Base-by-base conservation (phyloP, 2,797 vertebrate genomes). In the Gymnopithys bicolor region DNA sequence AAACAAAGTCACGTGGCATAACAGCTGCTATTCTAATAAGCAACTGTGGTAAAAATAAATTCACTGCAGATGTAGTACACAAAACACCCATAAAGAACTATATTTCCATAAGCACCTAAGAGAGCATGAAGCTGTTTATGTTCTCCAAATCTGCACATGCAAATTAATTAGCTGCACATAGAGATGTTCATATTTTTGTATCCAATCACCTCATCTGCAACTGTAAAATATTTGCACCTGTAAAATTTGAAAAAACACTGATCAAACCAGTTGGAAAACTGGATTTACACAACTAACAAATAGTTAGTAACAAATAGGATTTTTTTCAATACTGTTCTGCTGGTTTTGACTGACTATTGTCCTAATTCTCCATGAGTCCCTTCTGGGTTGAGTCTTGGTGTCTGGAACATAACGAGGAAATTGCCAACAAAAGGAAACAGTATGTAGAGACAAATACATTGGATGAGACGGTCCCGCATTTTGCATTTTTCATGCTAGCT, bases 111-210 rank as follows among this genome's bases (percentile, higher is more conserved):
- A 66, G 21, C 76, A 91, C 33, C 58, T 89, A 94, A 95, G 41
- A 55, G 35, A 93, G 79, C 84, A 95, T 89, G 90, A 95, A 95
- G 58, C 35, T 63, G 91, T 87, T 97, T 85, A 94, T 4, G 6
- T 84, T 91, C 84, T 71, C 78, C 67, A 84, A 93, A 77, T 84
- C 71, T 70, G 33, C 68, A 87, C 69, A 69, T 41, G 51, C 43
- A 94, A 66, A 91, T 71, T n/a, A 86, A 41, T 73, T 77, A 92
- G 56, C 48, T 76, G 30, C 19, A 73, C 23, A 78, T 25, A 33
- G 1, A 91, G 59, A 78, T 63, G 25, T 30, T 55, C 7, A 16
- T 30, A 16, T 30, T 78, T 93, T 59, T 71, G 11, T 58, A 66
- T 19, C 27, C 25, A 84, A 11, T 71, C 52, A 32, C 25, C 62